phyloP scores from a whole-genome alignment of 2,797 vertebrate species.

The Acipenser ruthenus region DNA sequence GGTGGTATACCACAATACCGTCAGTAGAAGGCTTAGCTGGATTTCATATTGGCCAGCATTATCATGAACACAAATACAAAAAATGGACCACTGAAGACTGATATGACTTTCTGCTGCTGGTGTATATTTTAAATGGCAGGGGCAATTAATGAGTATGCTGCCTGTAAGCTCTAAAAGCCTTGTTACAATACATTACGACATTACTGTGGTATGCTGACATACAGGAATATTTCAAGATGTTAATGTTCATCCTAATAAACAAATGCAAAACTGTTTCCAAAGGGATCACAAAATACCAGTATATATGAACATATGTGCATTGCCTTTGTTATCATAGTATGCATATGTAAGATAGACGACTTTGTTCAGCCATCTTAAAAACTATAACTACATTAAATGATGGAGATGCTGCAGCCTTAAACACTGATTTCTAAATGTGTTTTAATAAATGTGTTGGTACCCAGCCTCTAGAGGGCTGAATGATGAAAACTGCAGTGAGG shows the following conservation, averaged over 20 bases:
- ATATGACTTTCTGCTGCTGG: neutral
- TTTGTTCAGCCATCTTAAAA: too few relatives aligned
- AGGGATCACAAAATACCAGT: too few relatives aligned
- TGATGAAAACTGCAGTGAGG: too few relatives aligned
- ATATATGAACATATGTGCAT: too few relatives aligned
- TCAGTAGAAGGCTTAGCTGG: conserved; percentile 14
- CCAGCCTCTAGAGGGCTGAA: too few relatives aligned
- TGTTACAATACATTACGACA: conserved; percentile 7
- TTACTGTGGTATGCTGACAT: neutral
- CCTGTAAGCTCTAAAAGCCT: neutral
- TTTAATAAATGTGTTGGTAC: too few relatives aligned
- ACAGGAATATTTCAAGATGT: neutral
- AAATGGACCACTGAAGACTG: neutral
- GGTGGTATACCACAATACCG: conserved; percentile 17
- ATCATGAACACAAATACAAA: neutral
- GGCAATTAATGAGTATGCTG: conserved; percentile 2
- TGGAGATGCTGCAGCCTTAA: too few relatives aligned
- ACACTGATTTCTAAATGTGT: too few relatives aligned
- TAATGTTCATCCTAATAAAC: neutral
- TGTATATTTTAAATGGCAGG: neutral
- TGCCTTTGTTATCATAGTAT: too few relatives aligned
- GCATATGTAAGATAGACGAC: too few relatives aligned
- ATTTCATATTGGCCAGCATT: conserved; percentile 10
- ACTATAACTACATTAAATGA: too few relatives aligned
- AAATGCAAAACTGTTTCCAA: neutral